Evolutionary conservation across 2,888 invertebrate genomes (phyloP).

Genomic region (Omphaloscelis lunosa): DNA sequence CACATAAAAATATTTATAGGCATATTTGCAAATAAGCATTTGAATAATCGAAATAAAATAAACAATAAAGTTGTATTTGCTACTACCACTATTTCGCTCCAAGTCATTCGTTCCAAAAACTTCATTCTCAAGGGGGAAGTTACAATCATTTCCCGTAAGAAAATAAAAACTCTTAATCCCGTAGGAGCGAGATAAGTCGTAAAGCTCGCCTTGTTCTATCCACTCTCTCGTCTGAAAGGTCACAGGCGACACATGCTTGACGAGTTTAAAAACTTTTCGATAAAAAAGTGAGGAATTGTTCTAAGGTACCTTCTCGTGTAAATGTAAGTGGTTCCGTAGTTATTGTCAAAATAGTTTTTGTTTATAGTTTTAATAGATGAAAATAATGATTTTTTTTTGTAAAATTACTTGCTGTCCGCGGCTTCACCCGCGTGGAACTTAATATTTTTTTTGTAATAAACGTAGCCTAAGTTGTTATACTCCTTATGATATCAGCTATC

Average conservation of each 20-base stretch:
- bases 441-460: too few relatives aligned
- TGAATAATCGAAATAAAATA: constrained; percentile 13
- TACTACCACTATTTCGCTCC: constrained; percentile 2
- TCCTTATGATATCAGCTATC: too few relatives aligned
- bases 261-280: constrained; percentile 59
- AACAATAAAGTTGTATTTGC: neutral
- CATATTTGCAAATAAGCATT: constrained; percentile 6
- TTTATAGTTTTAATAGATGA: neutral
- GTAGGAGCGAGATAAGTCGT: constrained; percentile 52
- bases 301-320: neutral
- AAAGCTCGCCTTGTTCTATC: constrained; percentile 60
- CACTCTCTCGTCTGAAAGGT: constrained; percentile 57
- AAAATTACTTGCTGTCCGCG: too few relatives aligned
- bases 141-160: constrained; percentile 43
- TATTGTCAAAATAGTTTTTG: neutral
- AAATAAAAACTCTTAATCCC: constrained; percentile 51
- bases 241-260: constrained; percentile 65
- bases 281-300: constrained; percentile 44
- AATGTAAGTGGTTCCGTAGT: constrained; percentile 30
- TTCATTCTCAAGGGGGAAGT: constrained; percentile 34
- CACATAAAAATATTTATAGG: constrained; percentile 16
- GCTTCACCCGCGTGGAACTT: too few relatives aligned
- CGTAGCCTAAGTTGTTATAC: too few relatives aligned
- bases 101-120: constrained; percentile 39
- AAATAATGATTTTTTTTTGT: too few relatives aligned